Evolutionary conservation across 2,797 vertebrate genomes (phyloP).

Genomic region (Allochrocebus solatus): DNA sequence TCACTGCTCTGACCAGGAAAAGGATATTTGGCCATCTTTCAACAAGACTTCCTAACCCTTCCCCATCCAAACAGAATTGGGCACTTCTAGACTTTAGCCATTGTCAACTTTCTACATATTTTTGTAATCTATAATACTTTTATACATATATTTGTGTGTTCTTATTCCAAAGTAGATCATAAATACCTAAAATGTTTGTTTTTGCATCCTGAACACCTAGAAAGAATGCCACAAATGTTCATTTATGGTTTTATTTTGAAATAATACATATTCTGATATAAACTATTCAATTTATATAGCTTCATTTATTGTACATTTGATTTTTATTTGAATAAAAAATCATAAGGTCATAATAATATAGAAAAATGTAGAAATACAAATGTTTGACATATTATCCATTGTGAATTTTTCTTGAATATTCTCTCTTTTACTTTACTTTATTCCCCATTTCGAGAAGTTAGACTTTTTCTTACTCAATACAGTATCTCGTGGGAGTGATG

Average conservation of each 20-base stretch:
- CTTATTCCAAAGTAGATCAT: neutral
- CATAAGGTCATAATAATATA: neutral
- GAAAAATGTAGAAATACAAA: neutral
- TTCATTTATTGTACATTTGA: neutral
- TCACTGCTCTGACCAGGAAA: neutral
- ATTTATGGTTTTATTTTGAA: neutral
- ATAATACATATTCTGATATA: neutral
- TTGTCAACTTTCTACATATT: neutral
- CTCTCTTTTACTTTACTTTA: neutral
- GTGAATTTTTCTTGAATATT: neutral
- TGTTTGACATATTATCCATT: neutral
- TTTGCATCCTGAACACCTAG: neutral
- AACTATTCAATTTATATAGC: neutral
- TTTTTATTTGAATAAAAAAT: slow-evolving; percentile 9
- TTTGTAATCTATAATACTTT: neutral
- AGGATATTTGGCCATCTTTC: neutral
- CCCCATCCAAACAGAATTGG: neutral
- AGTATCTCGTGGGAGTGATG: neutral
- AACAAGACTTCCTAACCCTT: neutral
- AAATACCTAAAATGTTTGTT: neutral
- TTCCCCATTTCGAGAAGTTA: neutral
- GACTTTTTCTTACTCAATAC: neutral
- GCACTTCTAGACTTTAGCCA: neutral
- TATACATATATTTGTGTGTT: neutral
- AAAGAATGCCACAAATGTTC: neutral